Evolutionary conservation across 2,797 vertebrate species (phyloP), one percentile per base, ranked within the genome.

Genomic region (Setipinna tenuifilis): DNA sequence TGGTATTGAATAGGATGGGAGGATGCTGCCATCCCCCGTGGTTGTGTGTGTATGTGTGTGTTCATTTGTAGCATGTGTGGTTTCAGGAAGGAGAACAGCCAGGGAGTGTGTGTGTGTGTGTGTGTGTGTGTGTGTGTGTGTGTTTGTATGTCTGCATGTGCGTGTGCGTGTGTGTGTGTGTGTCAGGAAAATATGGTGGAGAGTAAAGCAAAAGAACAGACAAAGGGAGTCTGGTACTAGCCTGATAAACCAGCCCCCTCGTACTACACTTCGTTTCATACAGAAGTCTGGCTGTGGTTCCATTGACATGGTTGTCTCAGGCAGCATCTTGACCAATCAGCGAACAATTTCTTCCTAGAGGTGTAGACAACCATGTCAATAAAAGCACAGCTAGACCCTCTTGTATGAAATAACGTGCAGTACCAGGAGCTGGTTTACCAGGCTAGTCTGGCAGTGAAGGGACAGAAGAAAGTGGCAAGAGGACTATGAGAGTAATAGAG

Each of bases 171-270:
- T 54, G 50, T 54, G 50, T 54, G 14, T 54, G 50, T 10, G 50
- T 54, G 50, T 54, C 86, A 86, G 86, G 90, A 4, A 85, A 75
- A 54, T 54, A 54, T 7, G 14, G 9, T 3, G 50, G 50, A 54
- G 84, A 87, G 6, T 50, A 83, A 87, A 78, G 50, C 84, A 83
- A 87, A 86, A 87, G 84, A n/a, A 84, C 81, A 88, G 84, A 89
- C 88, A 90, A 5, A 41, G 35, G 35, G 35, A 41, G 35, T 41
- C 35, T n/a, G n/a, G n/a, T n/a, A n/a, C n/a, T n/a, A n/a, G n/a
- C n/a, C n/a, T n/a, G n/a, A n/a, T n/a, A n/a, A n/a, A n/a, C n/a
- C n/a, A n/a, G n/a, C n/a, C n/a, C n/a, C n/a, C n/a, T n/a, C n/a
- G n/a, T n/a, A n/a, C n/a, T n/a, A n/a, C n/a, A n/a, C n/a, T n/a